Conservation (phyloP, 2,113 vertebrate species). For the Atherinomorus stipes region DNA sequence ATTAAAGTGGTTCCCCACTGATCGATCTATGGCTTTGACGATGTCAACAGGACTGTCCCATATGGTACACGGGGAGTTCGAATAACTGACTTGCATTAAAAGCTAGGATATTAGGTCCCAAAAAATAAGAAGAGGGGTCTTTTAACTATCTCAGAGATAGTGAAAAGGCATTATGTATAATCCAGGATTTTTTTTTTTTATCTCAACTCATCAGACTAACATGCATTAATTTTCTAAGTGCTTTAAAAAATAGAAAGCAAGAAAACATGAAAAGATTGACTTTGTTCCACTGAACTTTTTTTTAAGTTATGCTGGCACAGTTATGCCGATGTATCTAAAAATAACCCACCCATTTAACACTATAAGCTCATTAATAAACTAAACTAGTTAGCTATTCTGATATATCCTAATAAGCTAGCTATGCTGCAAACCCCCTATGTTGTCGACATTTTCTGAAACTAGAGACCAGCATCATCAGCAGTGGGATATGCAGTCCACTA, state of each 20-base stretch:
- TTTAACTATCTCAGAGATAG: not conserved
- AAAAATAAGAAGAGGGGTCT: no score
- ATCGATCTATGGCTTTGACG: not conserved
- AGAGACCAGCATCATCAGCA: no score
- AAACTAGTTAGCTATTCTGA: no score
- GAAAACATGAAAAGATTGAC: not conserved
- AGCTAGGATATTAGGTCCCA: not conserved
- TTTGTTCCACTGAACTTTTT: not conserved
- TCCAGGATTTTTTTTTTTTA: not conserved
- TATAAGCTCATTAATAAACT: no score
- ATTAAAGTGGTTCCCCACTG: not conserved
- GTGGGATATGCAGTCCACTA: no score
- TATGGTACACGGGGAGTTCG: not conserved
- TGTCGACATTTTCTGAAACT: no score
- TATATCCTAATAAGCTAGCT: no score
- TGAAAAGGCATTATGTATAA: slow-evolving; percentile 1
- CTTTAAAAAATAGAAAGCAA: not conserved
- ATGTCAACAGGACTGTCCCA: not conserved
- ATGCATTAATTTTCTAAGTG: not conserved
- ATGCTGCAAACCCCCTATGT: no score
- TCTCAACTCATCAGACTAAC: slow-evolving; percentile 6
- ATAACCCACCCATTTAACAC: no score
- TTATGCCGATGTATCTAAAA: no score
- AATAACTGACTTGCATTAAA: not conserved
- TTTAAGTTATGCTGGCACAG: no score